A percentile compares a stretch with the other conserved stretches of the same genome.
These are phyloP conservation scores for Drosophila ezoana DNA, from an alignment of 2,888 invertebrate species.

Conservation along the genomic window DNA sequence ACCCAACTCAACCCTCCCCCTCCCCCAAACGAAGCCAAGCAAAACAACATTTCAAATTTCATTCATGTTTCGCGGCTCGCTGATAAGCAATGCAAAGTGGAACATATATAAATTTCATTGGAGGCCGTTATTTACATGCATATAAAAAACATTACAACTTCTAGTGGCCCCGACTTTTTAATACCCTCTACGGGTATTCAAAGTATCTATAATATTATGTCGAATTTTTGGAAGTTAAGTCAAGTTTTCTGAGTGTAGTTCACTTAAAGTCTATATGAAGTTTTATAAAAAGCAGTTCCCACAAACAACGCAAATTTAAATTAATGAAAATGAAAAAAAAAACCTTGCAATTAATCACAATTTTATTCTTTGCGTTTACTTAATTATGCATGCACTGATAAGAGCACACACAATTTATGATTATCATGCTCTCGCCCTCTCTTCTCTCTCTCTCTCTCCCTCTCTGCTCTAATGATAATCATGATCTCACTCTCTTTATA, in stretches of 20 bases:
- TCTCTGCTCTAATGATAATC: not conserved
- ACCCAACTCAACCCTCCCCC: not conserved
- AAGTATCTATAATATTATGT: too few species aligned
- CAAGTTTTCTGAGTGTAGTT: too few species aligned
- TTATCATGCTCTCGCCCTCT: constrained; percentile 1
- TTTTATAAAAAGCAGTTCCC: not conserved
- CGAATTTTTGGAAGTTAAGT: too few species aligned
- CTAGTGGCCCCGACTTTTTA: not conserved
- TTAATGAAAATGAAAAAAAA: constrained; percentile 7
- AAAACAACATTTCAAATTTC: not conserved
- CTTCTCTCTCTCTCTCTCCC: constrained; percentile 2
- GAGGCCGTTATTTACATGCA: not conserved
- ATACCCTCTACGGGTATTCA: not conserved
- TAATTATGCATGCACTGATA: constrained; percentile 8
- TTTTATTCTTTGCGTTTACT: not conserved
- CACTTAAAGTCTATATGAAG: too few species aligned
- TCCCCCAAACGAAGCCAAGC: not conserved
- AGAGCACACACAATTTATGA: not conserved
- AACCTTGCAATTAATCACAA: constrained; percentile 8
- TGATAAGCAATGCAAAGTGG: constrained; percentile 1
- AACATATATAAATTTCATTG: too few species aligned
- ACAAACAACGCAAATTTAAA: constrained; percentile 4
- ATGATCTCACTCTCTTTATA: constrained; percentile 3
- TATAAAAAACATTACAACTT: not conserved
- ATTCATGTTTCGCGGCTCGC: not conserved